Base-by-base conservation (phyloP, 2,113 vertebrate genomes). In the Pituophis catenifer region DNA sequence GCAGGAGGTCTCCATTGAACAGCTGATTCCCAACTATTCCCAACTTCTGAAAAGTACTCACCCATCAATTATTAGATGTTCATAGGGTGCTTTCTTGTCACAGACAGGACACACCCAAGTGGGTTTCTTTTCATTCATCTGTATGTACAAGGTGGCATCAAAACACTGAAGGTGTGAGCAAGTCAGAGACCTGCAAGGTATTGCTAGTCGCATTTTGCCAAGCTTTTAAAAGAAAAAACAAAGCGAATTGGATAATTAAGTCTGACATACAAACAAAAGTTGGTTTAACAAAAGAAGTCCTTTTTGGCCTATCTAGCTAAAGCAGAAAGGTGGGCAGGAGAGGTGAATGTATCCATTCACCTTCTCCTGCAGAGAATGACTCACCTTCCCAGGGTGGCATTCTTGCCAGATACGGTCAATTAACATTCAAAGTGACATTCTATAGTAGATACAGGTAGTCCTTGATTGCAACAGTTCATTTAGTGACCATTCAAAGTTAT, bases 111-210 rank as follows among this genome's bases (percentile, higher is more conserved):
- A 99, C 33, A 99, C 99, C 99, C 99, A 99, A 75, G 99, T 99
- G 90, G 99, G 99, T 70, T 99, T 99, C 97, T 99, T 99, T 97
- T 99, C 99, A 2, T 99, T 99, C 99, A 99, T 99, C 93, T 99
- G 99, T 96, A 99, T 99, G 86, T 99, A 99, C 6, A 99, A 98
- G 4, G 99, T 99, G 96, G 99, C 99, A 93, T 99, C 99, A 62
- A 99, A 99, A 93, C 99, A 99, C 91, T 99, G 99, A 95, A 99
- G 98, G 97, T 99, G 99, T n/a, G 99, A 99, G 96, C 99, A 99
- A 0, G 99, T 99, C 96, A 99, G 97, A 19, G 99, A 98, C 91
- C 99, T 97, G 93, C 99, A 99, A 0, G 99, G 99, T 97, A 99
- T 99, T 96, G 98, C 99, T 94, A 99, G 98, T 58, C 99, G 97